These are phyloP conservation scores for Dinoponera quadriceps DNA, from an alignment of 1,140 invertebrate species.

Conservation along the genomic window DNA sequence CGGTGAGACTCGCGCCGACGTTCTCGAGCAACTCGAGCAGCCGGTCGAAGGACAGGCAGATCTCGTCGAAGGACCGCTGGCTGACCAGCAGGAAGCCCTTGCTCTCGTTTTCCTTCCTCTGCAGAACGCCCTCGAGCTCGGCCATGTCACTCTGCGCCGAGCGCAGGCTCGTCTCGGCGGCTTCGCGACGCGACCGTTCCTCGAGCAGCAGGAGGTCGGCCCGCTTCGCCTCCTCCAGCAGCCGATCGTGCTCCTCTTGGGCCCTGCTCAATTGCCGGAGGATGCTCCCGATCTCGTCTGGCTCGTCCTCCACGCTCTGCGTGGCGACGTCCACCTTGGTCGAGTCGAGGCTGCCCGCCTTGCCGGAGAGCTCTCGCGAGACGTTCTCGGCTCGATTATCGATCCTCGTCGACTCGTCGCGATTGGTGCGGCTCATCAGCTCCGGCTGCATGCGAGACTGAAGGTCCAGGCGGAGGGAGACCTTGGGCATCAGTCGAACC, in stretches of 20 bases:
- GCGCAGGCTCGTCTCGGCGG: slow-evolving; percentile 77
- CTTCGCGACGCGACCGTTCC: slow-evolving; percentile 76
- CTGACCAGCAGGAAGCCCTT: slow-evolving; percentile 78
- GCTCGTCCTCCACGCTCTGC: slow-evolving; percentile 14
- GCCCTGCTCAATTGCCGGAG: slow-evolving; percentile 63
- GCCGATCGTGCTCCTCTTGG: slow-evolving; percentile 64
- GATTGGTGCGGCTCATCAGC: neutral
- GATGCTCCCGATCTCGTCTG: slow-evolving; percentile 53
- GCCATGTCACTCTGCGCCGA: slow-evolving; percentile 71
- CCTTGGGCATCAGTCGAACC: slow-evolving; percentile 45
- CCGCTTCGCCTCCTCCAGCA: slow-evolving; percentile 63
- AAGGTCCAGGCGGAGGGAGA: slow-evolving; percentile 77
- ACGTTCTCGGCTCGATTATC: neutral
- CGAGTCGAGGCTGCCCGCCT: neutral
- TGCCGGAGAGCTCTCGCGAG: neutral
- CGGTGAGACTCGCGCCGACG: slow-evolving; percentile 49
- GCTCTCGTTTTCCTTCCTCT: slow-evolving; percentile 76
- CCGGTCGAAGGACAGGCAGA: slow-evolving; percentile 77
- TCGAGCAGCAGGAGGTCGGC: slow-evolving; percentile 69
- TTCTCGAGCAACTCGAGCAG: slow-evolving; percentile 78
- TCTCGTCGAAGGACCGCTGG: slow-evolving; percentile 80
- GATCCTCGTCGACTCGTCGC: neutral
- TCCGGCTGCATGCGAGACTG: slow-evolving; percentile 73
- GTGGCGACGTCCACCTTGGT: slow-evolving; percentile 20
- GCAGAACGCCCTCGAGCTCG: slow-evolving; percentile 76